Conservation (phyloP, 1,140 invertebrate species). For the Chironomus striatipennis region DNA sequence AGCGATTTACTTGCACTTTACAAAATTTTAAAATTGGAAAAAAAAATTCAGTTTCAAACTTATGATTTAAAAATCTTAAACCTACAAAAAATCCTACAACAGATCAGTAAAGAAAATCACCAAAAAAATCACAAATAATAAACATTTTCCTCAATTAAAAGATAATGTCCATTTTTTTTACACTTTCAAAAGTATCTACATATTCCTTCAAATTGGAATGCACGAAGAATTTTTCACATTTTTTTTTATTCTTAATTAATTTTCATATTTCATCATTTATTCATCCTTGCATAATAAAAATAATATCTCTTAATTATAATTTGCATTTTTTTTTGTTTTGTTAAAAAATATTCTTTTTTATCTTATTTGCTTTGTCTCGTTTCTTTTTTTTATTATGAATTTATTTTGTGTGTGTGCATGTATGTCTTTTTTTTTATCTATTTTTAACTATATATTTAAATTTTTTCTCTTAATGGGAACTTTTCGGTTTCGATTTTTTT, state of each 20-base stretch:
- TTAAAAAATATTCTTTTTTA: neutral
- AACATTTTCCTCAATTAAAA: neutral
- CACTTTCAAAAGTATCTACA: neutral
- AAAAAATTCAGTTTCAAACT: no score
- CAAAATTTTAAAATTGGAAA: no score
- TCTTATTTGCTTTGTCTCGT: neutral
- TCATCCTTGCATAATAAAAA: slow-evolving; percentile 1
- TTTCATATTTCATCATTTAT: neutral
- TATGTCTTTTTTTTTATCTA: neutral
- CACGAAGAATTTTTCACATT: neutral
- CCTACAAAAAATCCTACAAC: no score
- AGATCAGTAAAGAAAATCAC: no score
- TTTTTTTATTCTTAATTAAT: neutral
- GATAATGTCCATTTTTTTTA: neutral
- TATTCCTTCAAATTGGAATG: neutral
- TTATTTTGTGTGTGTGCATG: neutral
- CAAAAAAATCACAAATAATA: no score
- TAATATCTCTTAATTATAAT: neutral
- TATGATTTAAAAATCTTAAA: no score
- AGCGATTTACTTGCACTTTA: no score
- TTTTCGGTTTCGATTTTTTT: neutral
- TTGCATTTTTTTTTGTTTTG: neutral
- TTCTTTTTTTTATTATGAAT: neutral
- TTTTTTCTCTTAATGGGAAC: neutral
- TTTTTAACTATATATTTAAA: neutral